Percentiles rank a stretch among this genome's conserved stretches.
phyloP scores from a whole-genome alignment of 2,888 invertebrate species.

The Panzeria rudis region DNA sequence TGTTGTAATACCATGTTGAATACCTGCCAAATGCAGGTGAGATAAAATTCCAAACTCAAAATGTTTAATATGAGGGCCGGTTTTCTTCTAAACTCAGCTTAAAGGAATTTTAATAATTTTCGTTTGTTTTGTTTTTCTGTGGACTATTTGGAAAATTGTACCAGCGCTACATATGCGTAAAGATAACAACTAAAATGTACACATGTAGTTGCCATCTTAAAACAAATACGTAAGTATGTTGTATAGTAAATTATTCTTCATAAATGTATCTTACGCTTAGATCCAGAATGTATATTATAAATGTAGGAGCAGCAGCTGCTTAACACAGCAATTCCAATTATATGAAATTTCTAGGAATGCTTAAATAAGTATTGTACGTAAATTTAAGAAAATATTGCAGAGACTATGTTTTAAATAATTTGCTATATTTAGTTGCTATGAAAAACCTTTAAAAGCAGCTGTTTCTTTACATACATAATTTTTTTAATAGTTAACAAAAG shows the following conservation, averaged over 20 bases:
- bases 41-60: constrained; percentile 47
- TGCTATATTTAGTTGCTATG: constrained; percentile 20
- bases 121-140: not conserved
- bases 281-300: not conserved
- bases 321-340: constrained; percentile 55
- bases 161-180: constrained; percentile 33
- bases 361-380: constrained; percentile 23
- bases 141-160: constrained; percentile 53
- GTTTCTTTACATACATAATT: not conserved
- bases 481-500: constrained; percentile 23
- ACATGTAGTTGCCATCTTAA: constrained; percentile 20
- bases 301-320: constrained; percentile 56
- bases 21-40: constrained; percentile 68
- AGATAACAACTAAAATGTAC: constrained; percentile 17
- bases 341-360: constrained; percentile 51
- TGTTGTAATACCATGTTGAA: constrained; percentile 30
- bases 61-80: constrained; percentile 61
- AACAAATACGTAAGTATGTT: not conserved
- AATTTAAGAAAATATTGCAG: constrained; percentile 5
- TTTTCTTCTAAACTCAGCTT: constrained; percentile 52
- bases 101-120: constrained; percentile 67
- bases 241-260: constrained; percentile 17
- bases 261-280: not conserved
- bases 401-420: constrained; percentile 17
- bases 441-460: constrained; percentile 40